Base-by-base conservation (phyloP, 2,113 vertebrate genomes). In the Polypterus senegalus region DNA sequence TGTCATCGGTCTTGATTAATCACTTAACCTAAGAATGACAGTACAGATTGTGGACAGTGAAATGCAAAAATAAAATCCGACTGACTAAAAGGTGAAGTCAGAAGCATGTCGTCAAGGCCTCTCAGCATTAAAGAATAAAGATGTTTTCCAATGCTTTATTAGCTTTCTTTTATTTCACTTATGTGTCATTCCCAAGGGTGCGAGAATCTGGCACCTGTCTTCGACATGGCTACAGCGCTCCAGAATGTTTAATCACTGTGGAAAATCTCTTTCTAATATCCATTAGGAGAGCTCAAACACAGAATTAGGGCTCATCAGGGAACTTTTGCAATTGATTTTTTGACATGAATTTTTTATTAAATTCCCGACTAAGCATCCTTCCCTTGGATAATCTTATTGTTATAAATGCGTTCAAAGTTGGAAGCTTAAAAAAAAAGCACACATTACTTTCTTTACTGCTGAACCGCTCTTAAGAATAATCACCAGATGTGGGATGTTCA, bases 221-320 rank as follows among this genome's bases (percentile, higher is more conserved):
- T 54, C 53, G 51, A 57, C 8, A 45, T 10, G 5, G 60, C 44
- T 54, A 53, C 44, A 54, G 46, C 43, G 46, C 60, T 6, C 49
- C 7, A 44, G 9, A 3, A 46, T 61, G 49, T 51, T 61, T 54
- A 54, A 61, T 51, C 59, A 48, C 48, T 44, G 46, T 44, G 44
- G 59, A 61, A 27, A 27, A 53, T 61, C 60, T n/a, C 53, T 61
- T 46, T 44, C 48, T 61, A 8, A 61, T 61, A 51, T 61, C 49
- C 60, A 61, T 54, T 10, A 49, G 8, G 11, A 46, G 9, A 49
- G 46, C 52, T 61, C 48, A 53, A 54, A 54, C 53, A 43, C 60
- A 54, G 43, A 27, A 52, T 51, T 44, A 47, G 49, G 2, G 9
- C 49, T 51, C 49, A 51, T 51, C 6, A 7, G 49, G 49, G 49